Percentiles rank a stretch among this genome's conserved stretches.
Conservation (phyloP, 2,888 invertebrate genomes). For the Polydesmus complanatus region DNA sequence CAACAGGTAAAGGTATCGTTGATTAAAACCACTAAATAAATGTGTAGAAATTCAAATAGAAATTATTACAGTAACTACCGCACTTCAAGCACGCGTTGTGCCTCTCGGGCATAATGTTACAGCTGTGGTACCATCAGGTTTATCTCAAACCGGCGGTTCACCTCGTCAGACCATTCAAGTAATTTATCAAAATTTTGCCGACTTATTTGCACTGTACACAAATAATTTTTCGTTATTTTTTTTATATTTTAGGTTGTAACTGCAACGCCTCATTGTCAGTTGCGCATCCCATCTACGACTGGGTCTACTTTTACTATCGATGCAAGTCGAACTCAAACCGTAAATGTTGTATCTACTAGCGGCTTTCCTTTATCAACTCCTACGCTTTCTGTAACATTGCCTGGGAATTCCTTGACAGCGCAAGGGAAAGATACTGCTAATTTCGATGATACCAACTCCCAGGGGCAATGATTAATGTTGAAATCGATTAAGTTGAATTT, state of each 20-base stretch:
- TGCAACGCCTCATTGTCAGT: neutral
- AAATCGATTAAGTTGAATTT: too few species aligned
- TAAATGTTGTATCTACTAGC: neutral
- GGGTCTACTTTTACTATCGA: neutral
- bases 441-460: too few species aligned
- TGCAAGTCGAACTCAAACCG: neutral
- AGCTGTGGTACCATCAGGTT: neutral
- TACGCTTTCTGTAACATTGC: neutral
- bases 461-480: too few species aligned
- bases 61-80: slow-evolving; percentile 3
- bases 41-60: too few species aligned
- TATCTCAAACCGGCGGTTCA: neutral
- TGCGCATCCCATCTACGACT: neutral
- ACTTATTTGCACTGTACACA: neutral
- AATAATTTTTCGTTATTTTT: neutral
- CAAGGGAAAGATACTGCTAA: neutral
- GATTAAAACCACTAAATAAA: too few species aligned
- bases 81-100: slow-evolving; percentile 1
- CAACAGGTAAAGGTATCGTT: neutral
- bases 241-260: neutral
- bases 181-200: neutral
- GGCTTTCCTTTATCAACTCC: neutral
- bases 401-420: too few species aligned
- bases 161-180: slow-evolving; percentile 5
- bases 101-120: neutral